Evolutionary conservation across 2,113 vertebrate genomes (phyloP), one percentile per base, ranked within the genome.

Genomic region (Ammodytes dubius): DNA sequence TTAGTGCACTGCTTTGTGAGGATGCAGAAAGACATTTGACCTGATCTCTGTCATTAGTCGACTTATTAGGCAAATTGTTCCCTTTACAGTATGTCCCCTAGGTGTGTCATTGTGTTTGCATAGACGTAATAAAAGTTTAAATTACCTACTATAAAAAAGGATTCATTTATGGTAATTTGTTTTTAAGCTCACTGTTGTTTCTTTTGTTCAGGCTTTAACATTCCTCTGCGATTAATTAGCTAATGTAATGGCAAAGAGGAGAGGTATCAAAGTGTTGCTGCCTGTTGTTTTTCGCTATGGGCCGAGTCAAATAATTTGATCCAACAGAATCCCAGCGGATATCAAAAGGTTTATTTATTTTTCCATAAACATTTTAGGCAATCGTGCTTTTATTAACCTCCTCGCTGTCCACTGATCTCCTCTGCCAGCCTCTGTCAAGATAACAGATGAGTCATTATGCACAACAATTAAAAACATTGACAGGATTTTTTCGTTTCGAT

Each of bases 31-130:
- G 86, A 92, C 87, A 47, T 87, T 80, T 93, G 90, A 90, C 93
- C 94, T 89, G 79, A 70, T 88, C 90, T 75, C 82, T 90, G 88
- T 81, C 88, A 82, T 61, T 11, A 39, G 50, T n/a, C 59, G n/a
- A 50, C 69, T 84, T 73, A 85, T 88, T 81, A 71, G 70, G 40
- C 67, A 12, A 83, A 79, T 37, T 59, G 53, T 70, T 75, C 39
- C 50, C 57, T 53, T 27, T 27, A 27, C 27, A 27, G 27, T 0
- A 52, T 85, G 65, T 70, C 59, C 19, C 37, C 50, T 40, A 47
- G 63, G 50, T 79, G 64, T 71, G 69, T 59, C 84, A 69, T 40
- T 49, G 45, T 78, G 69, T 81, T 56, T 52, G 49, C 19, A 39
- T 8, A 8, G 39, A 54, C 0, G 3, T 35, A 27, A 27, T 27